These are phyloP conservation scores for Chirona hameri DNA, from an alignment of 2,888 invertebrate species.

Conservation along the genomic window DNA sequence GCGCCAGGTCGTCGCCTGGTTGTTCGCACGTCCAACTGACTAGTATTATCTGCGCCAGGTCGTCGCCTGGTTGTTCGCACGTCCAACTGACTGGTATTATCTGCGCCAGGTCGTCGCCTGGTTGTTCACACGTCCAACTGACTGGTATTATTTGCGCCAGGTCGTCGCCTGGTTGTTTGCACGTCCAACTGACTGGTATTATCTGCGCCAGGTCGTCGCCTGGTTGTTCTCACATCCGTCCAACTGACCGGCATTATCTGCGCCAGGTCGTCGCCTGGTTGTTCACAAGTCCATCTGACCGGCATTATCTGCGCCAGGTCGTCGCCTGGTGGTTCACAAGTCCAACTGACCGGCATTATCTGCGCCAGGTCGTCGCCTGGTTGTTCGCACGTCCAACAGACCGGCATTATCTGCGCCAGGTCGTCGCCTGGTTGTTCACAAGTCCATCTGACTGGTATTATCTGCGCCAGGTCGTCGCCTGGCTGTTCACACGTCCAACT, in stretches of 20 bases:
- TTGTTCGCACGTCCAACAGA: constrained; percentile 44
- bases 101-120: constrained; percentile 52
- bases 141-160: constrained; percentile 57
- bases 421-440: constrained; percentile 46
- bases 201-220: constrained; percentile 54
- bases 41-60: constrained; percentile 56
- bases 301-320: constrained; percentile 57
- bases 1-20: constrained; percentile 51
- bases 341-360: constrained; percentile 54
- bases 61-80: constrained; percentile 43
- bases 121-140: constrained; percentile 41
- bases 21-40: constrained; percentile 46
- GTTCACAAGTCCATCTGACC: constrained; percentile 46
- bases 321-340: constrained; percentile 40
- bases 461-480: constrained; percentile 53
- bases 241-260: constrained; percentile 56
- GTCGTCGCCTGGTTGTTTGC: constrained; percentile 46
- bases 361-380: constrained; percentile 52
- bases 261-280: constrained; percentile 50
- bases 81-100: constrained; percentile 54
- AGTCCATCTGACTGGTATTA: constrained; percentile 53
- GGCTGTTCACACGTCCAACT: constrained; percentile 40
- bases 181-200: constrained; percentile 52
- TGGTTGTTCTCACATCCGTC: no score
- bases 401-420: constrained; percentile 56